Evolutionary conservation across 2,113 vertebrate genomes (phyloP).

Genomic region (Seriola quinqueradiata): DNA sequence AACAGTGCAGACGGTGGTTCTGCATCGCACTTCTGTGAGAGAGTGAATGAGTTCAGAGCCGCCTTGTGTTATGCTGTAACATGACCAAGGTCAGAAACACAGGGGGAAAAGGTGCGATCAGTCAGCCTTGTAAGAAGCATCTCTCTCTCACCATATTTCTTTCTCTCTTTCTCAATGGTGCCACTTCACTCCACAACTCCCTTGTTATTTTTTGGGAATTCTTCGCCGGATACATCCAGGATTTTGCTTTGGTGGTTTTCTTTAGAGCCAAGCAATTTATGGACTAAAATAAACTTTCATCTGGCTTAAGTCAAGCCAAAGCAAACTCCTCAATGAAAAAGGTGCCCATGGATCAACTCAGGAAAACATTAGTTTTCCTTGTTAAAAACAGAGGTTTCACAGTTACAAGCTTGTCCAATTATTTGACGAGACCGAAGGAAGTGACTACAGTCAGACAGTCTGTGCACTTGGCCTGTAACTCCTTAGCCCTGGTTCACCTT

Average conservation of each 20-base stretch:
- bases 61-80: conserved; percentile 56
- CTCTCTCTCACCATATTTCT: conserved; percentile 55
- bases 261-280: conserved; percentile 81
- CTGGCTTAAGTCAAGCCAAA: conserved; percentile 80
- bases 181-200: conserved; percentile 70
- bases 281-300: conserved; percentile 84
- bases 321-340: conserved; percentile 80
- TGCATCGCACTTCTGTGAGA: conserved; percentile 51
- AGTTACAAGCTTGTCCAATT: conserved; percentile 65
- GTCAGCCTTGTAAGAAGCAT: conserved; percentile 62
- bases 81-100: conserved; percentile 60
- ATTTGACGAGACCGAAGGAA: conserved; percentile 65
- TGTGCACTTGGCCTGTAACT: conserved; percentile 46
- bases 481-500: conserved; percentile 48
- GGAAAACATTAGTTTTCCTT: conserved; percentile 80
- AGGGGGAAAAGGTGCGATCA: conserved; percentile 49
- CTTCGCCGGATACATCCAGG: conserved; percentile 75
- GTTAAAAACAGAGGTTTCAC: conserved; percentile 75
- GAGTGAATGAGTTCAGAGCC: conserved; percentile 61
- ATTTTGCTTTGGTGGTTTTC: conserved; percentile 82
- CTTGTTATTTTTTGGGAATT: conserved; percentile 77
- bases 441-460: conserved; percentile 49
- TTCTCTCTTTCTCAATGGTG: conserved; percentile 59
- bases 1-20: conserved; percentile 19
- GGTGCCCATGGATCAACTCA: conserved; percentile 73